Evolutionary conservation across 2,113 vertebrate species (phyloP).

Genomic region (Ammospiza caudacuta): DNA sequence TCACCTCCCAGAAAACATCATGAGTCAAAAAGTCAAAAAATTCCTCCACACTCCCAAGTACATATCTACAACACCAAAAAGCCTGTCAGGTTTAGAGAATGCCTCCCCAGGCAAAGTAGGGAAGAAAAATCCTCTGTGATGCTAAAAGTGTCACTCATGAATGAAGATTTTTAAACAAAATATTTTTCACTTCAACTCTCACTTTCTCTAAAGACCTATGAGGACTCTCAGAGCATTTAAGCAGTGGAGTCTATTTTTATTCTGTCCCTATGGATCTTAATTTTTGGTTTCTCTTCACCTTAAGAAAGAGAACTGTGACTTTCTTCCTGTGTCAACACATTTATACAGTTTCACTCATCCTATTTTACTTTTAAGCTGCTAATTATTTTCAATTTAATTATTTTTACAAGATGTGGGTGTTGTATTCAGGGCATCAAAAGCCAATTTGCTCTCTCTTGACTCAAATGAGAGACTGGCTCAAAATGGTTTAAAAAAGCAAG

Average conservation of each 20-base stretch:
- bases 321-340: neutral
- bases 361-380: neutral
- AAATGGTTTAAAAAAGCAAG: neutral
- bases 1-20: neutral
- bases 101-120: neutral
- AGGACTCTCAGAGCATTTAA: neutral
- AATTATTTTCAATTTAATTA: neutral
- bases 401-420: no score
- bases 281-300: neutral
- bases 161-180: neutral
- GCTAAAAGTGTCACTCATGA: neutral
- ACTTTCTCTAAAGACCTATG: neutral
- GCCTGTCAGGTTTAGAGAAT: neutral
- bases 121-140: neutral
- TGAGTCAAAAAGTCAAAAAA: neutral
- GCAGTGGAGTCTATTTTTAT: neutral
- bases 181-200: neutral
- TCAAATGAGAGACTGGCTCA: neutral
- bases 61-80: neutral
- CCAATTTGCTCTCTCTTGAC: neutral
- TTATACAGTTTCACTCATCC: neutral
- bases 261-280: neutral
- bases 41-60: neutral
- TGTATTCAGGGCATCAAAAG: neutral
- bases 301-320: neutral